Base-by-base conservation (phyloP, 2,888 invertebrate species). In the Rosalia funebris region DNA sequence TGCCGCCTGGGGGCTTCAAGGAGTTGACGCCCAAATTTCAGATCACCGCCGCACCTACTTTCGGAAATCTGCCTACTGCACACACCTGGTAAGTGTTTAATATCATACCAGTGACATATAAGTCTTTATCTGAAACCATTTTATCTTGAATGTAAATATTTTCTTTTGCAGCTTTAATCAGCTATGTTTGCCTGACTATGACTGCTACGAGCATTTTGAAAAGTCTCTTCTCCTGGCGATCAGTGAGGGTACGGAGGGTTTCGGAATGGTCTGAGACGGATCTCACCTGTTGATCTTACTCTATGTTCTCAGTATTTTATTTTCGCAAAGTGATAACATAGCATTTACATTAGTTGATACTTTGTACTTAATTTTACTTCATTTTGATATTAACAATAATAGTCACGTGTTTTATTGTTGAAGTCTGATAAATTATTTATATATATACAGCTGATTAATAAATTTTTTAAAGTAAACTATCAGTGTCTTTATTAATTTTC, bases 201-300 rank as follows among this genome's bases (percentile, higher is more conserved):
- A 96, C 82, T 89, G 89, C 74, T 96, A 96, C 83, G 96, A 96
- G 81, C 93, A 92, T 74, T 93, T 97, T 70, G 96, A 96, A 77
- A 92, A 91, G 78, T 92, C 95, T 37, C 84, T 97, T 57, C 86
- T 95, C 10, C 84, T 95, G 81, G 96, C 97, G 69, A 95, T 96
- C 81, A 96, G 93, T 82, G 97, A 97, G 84, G 96, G 96, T 39
- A 93, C 92, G 31, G 96, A 96, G 85, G 97, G 96, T 9, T 97
- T 97, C 82, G 92, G 92, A 63, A 86, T 91, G 86, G 87, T 88
- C 69, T 88, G 82, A 82, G 61, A 45, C 46, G 16, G 48, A 39
- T 37, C 14, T 12, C 16, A 10, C 9, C 34, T n/a, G 25, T 50
- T 62, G 60, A 62, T 60, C 59, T 59, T 65, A 39, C 47, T 57